Evolutionary conservation across 2,113 vertebrate genomes (phyloP), one percentile per base, ranked within the genome.

Genomic region (Anser brachyrhynchus): DNA sequence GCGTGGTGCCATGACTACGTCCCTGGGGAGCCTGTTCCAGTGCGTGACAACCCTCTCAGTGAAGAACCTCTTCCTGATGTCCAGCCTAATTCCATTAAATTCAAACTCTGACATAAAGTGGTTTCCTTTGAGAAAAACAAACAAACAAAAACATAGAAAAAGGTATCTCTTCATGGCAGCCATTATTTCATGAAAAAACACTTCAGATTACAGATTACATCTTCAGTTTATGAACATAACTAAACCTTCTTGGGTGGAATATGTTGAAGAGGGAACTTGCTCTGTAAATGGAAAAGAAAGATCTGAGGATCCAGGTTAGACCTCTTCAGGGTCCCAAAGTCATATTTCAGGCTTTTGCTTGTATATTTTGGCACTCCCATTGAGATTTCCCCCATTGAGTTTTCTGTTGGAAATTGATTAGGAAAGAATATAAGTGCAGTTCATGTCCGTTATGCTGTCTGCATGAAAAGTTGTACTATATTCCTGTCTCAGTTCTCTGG

Each of bases 211-310:
- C 46, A 22, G 46, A 49, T 49, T 11, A 22, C 62, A 66, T 44
- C 39, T 44, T 74, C 26, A 13, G 10, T 9, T 73, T 86, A 57
- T 74, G 79, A 90, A 80, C 3, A 9, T 33, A 59, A 77, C 2
- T 0, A 1, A 54, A 49, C 2, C 8, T 6, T 54, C 23, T 54
- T 61, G 35, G 22, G 22, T 52, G 82, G 79, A 91, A 59, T 6
- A 41, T 0, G 37, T 2, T n/a, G 58, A 79, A 25, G 13, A 65
- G 12, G 11, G 12, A 85, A 28, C 49, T 73, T 0, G 0, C 2
- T 33, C 10, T 28, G 3, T 46, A 87, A 26, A 61, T 41, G 54
- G 76, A 55, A 82, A 54, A 15, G 5, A 87, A 65, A 35, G 9
- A 1, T 85, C 55, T 88, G 39, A 90, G 78, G 11, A 65, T 5